These are phyloP conservation scores for Xanthia icteritia DNA, from an alignment of 2,888 invertebrate species.

Conservation along the genomic window DNA sequence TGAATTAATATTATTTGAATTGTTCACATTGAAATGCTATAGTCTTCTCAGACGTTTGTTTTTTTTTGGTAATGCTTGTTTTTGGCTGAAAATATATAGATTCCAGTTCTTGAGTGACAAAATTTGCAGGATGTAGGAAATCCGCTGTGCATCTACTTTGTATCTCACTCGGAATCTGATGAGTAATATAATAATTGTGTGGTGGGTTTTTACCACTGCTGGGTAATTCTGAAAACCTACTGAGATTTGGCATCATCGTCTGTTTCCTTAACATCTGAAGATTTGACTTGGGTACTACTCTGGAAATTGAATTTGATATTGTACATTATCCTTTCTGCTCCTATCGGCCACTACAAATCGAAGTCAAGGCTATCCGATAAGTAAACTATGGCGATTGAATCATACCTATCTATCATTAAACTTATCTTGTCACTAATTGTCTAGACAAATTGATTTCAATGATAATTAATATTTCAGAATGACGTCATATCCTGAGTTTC, in stretches of 20 bases:
- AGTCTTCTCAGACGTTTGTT: neutral
- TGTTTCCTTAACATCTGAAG: neutral
- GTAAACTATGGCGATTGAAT: slow-evolving; percentile 14
- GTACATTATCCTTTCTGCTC: slow-evolving; percentile 23
- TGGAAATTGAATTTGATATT: slow-evolving; percentile 7
- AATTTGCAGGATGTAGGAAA: neutral
- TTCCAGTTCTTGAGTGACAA: neutral
- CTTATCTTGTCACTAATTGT: slow-evolving; percentile 34
- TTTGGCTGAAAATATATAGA: neutral
- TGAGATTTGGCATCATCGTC: neutral
- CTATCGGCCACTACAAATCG: slow-evolving; percentile 16
- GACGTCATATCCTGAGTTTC: neutral
- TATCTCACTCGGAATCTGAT: neutral
- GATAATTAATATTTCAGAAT: slow-evolving; percentile 13
- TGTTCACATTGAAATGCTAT: neutral
- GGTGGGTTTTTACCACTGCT: neutral
- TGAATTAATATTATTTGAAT: slow-evolving; percentile 8
- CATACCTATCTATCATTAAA: slow-evolving; percentile 4
- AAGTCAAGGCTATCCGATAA: slow-evolving; percentile 47
- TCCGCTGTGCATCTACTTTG: neutral
- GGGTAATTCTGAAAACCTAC: neutral
- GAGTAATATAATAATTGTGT: neutral
- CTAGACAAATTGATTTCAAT: slow-evolving; percentile 36
- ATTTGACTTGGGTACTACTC: neutral
- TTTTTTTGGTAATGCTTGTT: neutral